Base-by-base conservation (phyloP, 2,113 vertebrate species). In the Piprites chloris region DNA sequence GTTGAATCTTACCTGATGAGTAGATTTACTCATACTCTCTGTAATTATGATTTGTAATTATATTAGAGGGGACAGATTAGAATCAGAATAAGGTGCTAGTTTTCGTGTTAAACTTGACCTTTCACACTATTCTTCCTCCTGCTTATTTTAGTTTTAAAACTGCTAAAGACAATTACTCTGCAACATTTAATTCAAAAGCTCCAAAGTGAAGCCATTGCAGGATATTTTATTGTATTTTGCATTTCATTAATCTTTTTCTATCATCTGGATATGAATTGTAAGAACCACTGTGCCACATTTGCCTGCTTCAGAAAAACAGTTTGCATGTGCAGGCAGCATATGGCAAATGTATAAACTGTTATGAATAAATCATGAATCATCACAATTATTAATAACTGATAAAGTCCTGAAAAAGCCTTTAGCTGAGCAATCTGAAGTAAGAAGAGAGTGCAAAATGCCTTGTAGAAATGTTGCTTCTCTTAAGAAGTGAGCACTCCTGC, bases 301-400 rank as follows among this genome's bases (percentile, higher is more conserved):
- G 32, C 3, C 33, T 84, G 47, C 39, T 82, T 96, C 94, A 87
- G 59, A 90, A 94, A 96, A 95, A 84, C 58, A 86, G 72, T 95
- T 83, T 94, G 61, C 53, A 32, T 96, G 73, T 67, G 68, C 91
- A 96, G 77, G 56, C 90, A 95, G 87, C 95, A 96, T 96, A 96
- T 97, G 96, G 93, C 61, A 96, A 95, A 94, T 42, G 66, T 90
- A 96, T 82, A 94, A 96, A 96, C 74, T 95, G 80, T 92, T 95
- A 97, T 97, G 96, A 97, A 97, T 96, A 97, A 97, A 96, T 52
- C 90, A 95, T 95, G 88, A 93, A 84, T 87, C 75, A 91, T 96
- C 95, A 91, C 92, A 97, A 95, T 95, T 97, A 97, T 96, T 97
- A 97, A 95, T 96, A 96, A 95, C 94, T 94, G 93, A 96, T 97